Evolutionary conservation across 2,113 vertebrate genomes (phyloP), one percentile per base, ranked within the genome.

Genomic region (Zeus faber): DNA sequence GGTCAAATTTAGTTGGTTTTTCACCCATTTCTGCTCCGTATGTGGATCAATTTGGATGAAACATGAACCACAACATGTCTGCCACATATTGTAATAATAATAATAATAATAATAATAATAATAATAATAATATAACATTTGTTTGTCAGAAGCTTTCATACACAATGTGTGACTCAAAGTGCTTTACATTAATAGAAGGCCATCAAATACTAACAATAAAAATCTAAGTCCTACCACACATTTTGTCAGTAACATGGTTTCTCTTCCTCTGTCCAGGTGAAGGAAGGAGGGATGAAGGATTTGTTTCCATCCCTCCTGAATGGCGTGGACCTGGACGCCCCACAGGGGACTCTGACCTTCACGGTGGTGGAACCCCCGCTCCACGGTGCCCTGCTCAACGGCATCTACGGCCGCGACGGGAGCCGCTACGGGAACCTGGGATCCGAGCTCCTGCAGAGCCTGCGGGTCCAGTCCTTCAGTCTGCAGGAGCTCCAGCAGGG

Each of bases 391-490:
- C 80, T 84, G 26, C 39, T 84, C 66, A 76, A 72, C 16, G 86
- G 74, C 22, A 22, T 79, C 76, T 59, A 73, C n/a, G 77, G 71
- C 10, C 3, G 59, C 20, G 63, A 78, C 1, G 50, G 6, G 16
- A 67, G n/a, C 2, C 55, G 54, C 14, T 80, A 69, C 14, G 62
- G 49, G 40, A 39, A 71, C 54, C 72, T 71, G 71, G 85, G 66
- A 21, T 46, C 66, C 0, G 66, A 80, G 0, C 55, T 84, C 24
- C 70, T 52, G 29, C 63, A 62, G 63, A 76, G 56, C 35, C 53
- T 60, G 4, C 25, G 44, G 0, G 13, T 85, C 61, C 62, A 58
- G 23, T 23, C 74, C 40, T 90, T 92, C 86, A 88, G 80, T 45
- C 39, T 67, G 16, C 49, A 83, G 60, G 80, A 89, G 62, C 77